phyloP scores from a whole-genome alignment of 1,140 invertebrate genomes.

The Babylonia areolata region DNA sequence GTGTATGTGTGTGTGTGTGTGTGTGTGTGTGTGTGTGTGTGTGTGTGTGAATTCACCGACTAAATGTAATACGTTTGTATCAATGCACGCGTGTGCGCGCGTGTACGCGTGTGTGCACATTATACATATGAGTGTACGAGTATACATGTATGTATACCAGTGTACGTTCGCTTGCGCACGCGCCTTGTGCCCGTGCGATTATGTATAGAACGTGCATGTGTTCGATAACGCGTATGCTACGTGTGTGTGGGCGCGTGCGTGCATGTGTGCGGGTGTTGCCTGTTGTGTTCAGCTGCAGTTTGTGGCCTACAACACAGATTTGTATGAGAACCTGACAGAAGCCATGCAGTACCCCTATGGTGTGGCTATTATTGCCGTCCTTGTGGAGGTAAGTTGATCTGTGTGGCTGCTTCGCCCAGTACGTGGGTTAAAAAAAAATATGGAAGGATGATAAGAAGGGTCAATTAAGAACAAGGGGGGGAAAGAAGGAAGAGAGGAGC shows the following conservation, averaged over 20 bases:
- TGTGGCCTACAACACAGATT: slow-evolving; percentile 94
- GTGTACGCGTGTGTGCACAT: background rate
- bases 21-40: slow-evolving; percentile 11
- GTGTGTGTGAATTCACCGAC: background rate
- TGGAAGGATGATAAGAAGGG: background rate
- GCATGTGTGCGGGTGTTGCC: background rate
- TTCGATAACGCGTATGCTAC: too few species aligned
- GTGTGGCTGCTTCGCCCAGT: too few species aligned
- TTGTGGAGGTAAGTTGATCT: slow-evolving; percentile 84
- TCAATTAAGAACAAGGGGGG: too few species aligned
- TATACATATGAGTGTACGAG: too few species aligned
- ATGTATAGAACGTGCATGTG: too few species aligned
- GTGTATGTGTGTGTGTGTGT: slow-evolving; percentile 7
- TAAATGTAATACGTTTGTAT: too few species aligned
- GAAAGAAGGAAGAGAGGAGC: too few species aligned
- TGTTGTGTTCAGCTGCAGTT: slow-evolving; percentile 86
- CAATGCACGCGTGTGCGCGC: too few species aligned
- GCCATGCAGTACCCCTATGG: slow-evolving; percentile 90
- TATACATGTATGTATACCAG: too few species aligned
- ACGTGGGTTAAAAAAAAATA: background rate
- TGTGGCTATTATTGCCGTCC: slow-evolving; percentile 90
- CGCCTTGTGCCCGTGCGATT: too few species aligned
- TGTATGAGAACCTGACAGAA: slow-evolving; percentile 93
- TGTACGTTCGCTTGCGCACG: too few species aligned
- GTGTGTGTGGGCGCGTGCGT: background rate